Evolutionary conservation across 2,797 vertebrate species (phyloP), one percentile per base, ranked within the genome.

Genomic region (Acridotheres tristis): DNA sequence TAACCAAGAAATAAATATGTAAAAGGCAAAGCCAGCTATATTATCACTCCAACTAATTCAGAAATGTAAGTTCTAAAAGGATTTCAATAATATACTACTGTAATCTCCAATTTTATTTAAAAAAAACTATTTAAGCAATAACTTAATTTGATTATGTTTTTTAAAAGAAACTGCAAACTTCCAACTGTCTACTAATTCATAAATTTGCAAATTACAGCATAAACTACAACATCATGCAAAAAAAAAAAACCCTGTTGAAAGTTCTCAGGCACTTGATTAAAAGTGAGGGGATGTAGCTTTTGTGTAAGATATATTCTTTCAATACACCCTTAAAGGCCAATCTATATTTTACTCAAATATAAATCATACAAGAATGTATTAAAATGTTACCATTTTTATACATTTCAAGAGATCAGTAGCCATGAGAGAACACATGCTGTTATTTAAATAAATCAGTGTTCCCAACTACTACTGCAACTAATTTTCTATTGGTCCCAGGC

Each of bases 141-240:
- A 75, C 29, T 85, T 76, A 7, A 85, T 69, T 81, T n/a, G n/a
- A 80, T 88, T 55, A 54, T 26, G 11, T 67, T 90, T 79, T 61
- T 11, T 85, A 82, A 84, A 79, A 88, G 17, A 87, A 89, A 50
- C 29, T 36, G 55, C 47, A 76, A 96, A 82, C 38, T 90, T 90
- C 67, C 48, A 90, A 45, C 53, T 69, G 36, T 25, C 23, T 91
- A n/a, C 43, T 47, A 86, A 68, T 58, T 77, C 5, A 58, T 29
- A 58, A 66, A 72, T 73, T 69, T 71, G 36, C 57, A 50, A 88
- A 72, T 47, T 81, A 78, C 21, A 78, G 47, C 40, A 86, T 30
- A 18, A 76, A 63, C 25, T 57, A 55, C 10, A 78, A 6, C 6
- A 63, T 23, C 5, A 30, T 40, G 38, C 38, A 32, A 32, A 67